These are phyloP conservation scores for Ornithorhynchus anatinus DNA, from an alignment of 2,113 vertebrate species.

Conservation along the genomic window DNA sequence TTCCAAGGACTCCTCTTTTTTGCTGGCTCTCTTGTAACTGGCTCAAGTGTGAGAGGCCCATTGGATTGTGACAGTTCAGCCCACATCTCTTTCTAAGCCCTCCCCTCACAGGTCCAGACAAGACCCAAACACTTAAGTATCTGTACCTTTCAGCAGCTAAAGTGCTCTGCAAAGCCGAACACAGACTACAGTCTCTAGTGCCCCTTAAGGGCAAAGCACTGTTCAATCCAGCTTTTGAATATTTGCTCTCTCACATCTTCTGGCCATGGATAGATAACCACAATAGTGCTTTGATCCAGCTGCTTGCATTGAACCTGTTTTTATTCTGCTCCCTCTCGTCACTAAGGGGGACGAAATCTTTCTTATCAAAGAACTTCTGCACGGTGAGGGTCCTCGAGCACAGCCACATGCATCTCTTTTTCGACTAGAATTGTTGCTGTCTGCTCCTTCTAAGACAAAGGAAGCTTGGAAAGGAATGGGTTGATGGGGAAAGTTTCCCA, in stretches of 20 bases:
- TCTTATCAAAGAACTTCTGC: background rate
- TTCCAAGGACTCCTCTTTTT: constrained; percentile 8
- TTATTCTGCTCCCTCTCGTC: background rate
- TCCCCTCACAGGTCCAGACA: background rate
- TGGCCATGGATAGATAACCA: no score
- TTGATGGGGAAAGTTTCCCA: background rate
- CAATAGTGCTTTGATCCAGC: background rate
- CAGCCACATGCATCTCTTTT: background rate
- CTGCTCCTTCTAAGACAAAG: constrained; percentile 1
- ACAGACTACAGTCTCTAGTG: background rate
- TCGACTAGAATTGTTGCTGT: background rate
- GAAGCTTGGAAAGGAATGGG: background rate
- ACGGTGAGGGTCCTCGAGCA: background rate
- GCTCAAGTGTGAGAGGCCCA: background rate
- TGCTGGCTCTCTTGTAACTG: background rate
- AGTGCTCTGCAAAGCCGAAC: background rate
- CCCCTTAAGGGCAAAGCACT: background rate
- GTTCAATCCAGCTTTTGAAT: background rate
- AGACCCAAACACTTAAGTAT: background rate
- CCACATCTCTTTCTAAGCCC: no score
- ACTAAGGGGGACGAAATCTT: background rate
- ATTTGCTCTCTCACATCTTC: constrained; percentile 4
- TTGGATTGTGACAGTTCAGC: background rate
- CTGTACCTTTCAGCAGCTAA: background rate
- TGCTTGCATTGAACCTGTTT: background rate